Conservation (phyloP, 2,888 invertebrate species). For the Gymnosoma rotundatum region DNA sequence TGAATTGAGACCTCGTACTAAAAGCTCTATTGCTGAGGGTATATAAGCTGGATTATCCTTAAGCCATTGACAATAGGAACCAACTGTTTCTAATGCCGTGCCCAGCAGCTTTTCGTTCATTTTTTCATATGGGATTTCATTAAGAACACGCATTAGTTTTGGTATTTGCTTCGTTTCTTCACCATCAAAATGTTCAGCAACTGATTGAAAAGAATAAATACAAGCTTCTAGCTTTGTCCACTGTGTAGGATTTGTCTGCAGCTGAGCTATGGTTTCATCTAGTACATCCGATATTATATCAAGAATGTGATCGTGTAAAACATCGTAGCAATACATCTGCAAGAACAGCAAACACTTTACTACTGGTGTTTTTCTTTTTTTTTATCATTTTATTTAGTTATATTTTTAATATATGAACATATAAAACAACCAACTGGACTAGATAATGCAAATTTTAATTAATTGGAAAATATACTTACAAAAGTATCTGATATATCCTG, state of each 20-base stretch:
- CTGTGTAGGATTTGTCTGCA: slow-evolving; percentile 80
- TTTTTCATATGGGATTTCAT: slow-evolving; percentile 85
- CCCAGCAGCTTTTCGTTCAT: slow-evolving; percentile 86
- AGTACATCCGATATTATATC: slow-evolving; percentile 87
- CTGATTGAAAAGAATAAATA: slow-evolving; percentile 86
- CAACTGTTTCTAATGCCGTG: slow-evolving; percentile 90
- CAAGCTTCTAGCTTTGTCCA: slow-evolving; percentile 87
- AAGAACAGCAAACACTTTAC: slow-evolving; percentile 56
- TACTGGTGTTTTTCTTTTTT: too few relatives aligned
- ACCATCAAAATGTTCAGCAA: slow-evolving; percentile 85
- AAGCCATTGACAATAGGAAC: slow-evolving; percentile 94
- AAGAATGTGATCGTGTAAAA: slow-evolving; percentile 89
- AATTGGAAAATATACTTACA: slow-evolving; percentile 82
- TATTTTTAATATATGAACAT: too few relatives aligned
- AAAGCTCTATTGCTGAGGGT: slow-evolving; percentile 86
- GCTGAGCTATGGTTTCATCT: slow-evolving; percentile 83
- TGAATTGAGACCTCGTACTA: slow-evolving; percentile 86
- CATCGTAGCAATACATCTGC: slow-evolving; percentile 92
- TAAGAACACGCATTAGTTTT: slow-evolving; percentile 85
- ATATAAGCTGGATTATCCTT: slow-evolving; percentile 87
- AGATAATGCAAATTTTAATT: too few relatives aligned
- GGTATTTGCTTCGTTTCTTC: slow-evolving; percentile 84
- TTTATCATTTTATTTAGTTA: too few relatives aligned
- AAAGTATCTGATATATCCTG: slow-evolving; percentile 93
- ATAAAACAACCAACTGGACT: too few relatives aligned